These are phyloP conservation scores for Melospiza melodia DNA, from an alignment of 2,113 vertebrate genomes.

Conservation along the genomic window DNA sequence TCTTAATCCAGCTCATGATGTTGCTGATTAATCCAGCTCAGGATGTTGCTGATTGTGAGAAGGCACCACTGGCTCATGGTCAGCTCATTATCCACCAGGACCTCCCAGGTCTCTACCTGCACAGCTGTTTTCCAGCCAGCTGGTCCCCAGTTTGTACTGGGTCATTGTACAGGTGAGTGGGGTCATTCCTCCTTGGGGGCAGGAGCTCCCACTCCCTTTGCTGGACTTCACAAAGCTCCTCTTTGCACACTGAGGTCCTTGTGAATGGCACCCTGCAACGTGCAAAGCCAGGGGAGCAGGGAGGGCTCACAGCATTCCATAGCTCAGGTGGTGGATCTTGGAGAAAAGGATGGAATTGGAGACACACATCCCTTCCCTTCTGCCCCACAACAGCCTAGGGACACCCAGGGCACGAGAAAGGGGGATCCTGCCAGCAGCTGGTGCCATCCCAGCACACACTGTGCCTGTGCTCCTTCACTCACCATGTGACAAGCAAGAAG, in stretches of 20 bases:
- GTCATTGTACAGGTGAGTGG: neutral
- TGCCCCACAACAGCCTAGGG: neutral
- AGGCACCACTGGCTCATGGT: neutral
- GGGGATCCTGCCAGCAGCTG: neutral
- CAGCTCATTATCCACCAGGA: neutral
- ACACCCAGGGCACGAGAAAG: neutral
- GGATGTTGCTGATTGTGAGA: neutral
- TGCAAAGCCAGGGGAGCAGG: neutral
- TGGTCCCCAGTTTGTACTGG: neutral
- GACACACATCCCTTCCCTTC: neutral
- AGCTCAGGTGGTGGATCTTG: neutral
- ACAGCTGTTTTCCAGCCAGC: neutral
- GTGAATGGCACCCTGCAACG: neutral
- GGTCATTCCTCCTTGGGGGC: neutral
- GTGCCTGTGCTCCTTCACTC: neutral
- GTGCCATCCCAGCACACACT: neutral
- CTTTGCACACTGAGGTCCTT: neutral
- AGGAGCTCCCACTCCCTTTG: neutral
- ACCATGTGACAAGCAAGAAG: neutral
- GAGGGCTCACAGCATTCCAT: neutral
- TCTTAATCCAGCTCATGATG: neutral
- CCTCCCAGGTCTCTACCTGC: neutral
- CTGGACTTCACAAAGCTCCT: neutral
- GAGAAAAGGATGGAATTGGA: neutral
- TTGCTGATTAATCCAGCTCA: neutral